Evolutionary conservation across 2,113 vertebrate species (phyloP).

Genomic region (Eurypyga helias): DNA sequence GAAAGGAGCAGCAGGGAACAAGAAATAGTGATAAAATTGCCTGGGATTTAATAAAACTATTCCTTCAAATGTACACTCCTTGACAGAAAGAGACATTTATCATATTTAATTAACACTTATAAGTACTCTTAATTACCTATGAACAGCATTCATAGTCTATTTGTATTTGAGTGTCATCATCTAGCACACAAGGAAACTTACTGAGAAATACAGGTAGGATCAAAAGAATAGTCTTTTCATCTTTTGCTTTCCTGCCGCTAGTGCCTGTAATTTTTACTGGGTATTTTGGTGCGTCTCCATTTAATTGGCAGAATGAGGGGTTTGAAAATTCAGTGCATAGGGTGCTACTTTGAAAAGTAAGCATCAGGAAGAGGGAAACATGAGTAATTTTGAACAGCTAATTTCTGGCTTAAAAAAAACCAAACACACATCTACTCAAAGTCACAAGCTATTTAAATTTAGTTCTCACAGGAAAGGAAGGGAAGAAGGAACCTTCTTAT

Average conservation of each 20-base stretch:
- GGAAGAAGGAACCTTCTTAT: background rate
- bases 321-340: background rate
- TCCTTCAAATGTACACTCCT: background rate
- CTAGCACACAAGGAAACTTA: background rate
- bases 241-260: background rate
- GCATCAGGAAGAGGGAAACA: background rate
- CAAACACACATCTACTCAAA: background rate
- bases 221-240: slow-evolving; percentile 17
- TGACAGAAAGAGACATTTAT: background rate
- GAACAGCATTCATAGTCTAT: slow-evolving; percentile 18
- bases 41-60: background rate
- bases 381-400: background rate
- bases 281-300: background rate
- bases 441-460: background rate
- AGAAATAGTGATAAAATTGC: background rate
- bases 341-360: background rate
- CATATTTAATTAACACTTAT: background rate
- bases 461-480: background rate
- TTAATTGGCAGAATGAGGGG: slow-evolving; percentile 25
- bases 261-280: background rate
- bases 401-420: background rate
- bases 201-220: background rate
- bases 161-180: slow-evolving; percentile 8
- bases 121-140: slow-evolving; percentile 44
- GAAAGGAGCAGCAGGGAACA: background rate